These are phyloP conservation scores for Psittacula cyanocephala DNA, from an alignment of 2,113 vertebrate species.

Conservation along the genomic window DNA sequence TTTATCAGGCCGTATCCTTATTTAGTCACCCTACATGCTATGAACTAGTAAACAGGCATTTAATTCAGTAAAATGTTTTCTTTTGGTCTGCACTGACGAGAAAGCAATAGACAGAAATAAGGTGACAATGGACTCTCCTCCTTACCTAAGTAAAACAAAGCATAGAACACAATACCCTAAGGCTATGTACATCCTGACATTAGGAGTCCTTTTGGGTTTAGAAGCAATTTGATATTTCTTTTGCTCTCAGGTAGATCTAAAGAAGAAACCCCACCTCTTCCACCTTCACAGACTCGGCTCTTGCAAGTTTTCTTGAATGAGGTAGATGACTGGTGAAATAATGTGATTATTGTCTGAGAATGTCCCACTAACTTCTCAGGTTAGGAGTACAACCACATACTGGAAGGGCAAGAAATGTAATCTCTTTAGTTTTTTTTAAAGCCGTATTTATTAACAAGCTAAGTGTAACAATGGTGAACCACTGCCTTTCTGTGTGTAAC, in stretches of 20 bases:
- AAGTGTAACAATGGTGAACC: not conserved
- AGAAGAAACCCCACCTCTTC: not conserved
- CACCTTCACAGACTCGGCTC: not conserved
- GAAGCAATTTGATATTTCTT: not conserved
- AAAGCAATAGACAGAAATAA: not conserved
- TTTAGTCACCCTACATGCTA: not conserved
- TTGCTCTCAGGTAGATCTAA: not conserved
- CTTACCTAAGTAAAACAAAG: not conserved
- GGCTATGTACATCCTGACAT: not conserved
- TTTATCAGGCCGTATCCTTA: not conserved
- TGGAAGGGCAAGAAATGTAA: not conserved
- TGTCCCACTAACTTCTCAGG: not conserved
- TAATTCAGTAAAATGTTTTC: not conserved
- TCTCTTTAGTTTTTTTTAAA: not conserved
- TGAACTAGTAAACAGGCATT: not conserved
- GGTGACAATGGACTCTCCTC: not conserved
- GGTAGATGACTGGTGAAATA: not conserved
- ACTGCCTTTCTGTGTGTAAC: not conserved
- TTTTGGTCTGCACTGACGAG: not conserved
- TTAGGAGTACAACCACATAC: not conserved
- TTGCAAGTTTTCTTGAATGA: not conserved
- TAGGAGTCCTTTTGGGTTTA: not conserved
- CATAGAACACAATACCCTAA: not conserved
- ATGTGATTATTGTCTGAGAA: not conserved
- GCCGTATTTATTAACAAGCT: not conserved